A percentile compares a stretch with the other conserved stretches of the same genome.
Conservation (phyloP, 2,888 invertebrate species). For the Didymodactylos carnosus region DNA sequence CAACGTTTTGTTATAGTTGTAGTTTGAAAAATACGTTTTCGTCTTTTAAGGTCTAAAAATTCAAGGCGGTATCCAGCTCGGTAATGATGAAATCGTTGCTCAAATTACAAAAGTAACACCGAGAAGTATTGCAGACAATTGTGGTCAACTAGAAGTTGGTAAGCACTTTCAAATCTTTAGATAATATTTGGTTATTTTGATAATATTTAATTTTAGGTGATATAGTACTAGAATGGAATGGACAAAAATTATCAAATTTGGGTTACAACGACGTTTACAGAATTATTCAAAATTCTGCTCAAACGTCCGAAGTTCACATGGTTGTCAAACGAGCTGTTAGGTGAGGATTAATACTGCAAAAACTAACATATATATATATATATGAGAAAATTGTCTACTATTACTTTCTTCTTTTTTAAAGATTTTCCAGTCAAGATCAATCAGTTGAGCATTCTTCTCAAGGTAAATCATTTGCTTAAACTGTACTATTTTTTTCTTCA, state of each 20-base stretch:
- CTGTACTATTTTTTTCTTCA: no score
- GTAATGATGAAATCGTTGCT: background rate
- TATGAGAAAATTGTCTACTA: no score
- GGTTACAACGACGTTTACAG: background rate
- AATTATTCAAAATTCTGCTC: background rate
- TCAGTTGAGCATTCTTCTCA: no score
- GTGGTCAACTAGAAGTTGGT: background rate
- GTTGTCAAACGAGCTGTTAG: background rate
- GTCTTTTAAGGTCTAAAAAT: background rate
- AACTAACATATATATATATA: no score
- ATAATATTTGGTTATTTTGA: background rate
- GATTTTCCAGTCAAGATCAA: no score
- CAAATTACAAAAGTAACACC: background rate
- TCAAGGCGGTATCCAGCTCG: background rate
- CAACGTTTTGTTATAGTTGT: no score
- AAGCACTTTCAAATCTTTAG: background rate
- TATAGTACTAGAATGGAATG: background rate
- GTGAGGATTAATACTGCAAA: no score
- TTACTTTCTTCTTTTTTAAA: background rate
- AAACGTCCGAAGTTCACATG: background rate
- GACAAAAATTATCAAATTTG: background rate
- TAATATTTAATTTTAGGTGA: background rate
- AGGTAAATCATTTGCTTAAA: no score
- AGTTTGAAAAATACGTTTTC: no score
- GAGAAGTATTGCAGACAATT: background rate